Conservation (phyloP, 2,797 vertebrate species). For the Labeo calbasu region DNA sequence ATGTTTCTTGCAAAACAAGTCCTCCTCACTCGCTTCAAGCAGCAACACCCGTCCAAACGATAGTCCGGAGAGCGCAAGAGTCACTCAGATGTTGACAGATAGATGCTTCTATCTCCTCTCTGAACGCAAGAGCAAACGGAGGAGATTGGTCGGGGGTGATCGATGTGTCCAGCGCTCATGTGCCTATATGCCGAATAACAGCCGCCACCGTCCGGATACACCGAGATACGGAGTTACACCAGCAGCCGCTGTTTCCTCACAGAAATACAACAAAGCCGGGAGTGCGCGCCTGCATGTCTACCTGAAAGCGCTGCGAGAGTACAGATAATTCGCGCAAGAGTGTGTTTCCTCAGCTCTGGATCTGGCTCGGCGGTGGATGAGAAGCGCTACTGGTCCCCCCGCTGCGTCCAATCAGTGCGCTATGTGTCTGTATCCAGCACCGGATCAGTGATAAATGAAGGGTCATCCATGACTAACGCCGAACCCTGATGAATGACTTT, state of each 20-base stretch:
- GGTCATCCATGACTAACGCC: constrained; percentile 80
- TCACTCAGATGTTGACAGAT: constrained; percentile 38
- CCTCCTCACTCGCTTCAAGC: constrained; percentile 34
- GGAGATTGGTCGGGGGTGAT: constrained; percentile 36
- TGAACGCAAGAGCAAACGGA: constrained; percentile 20
- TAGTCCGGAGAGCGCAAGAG: constrained; percentile 50
- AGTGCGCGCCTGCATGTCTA: constrained; percentile 25
- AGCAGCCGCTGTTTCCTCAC: constrained; percentile 41
- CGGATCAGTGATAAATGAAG: constrained; percentile 75
- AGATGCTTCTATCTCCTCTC: constrained; percentile 34
- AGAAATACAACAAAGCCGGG: constrained; percentile 35
- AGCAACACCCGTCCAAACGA: constrained; percentile 41
- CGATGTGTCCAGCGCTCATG: constrained; percentile 55
- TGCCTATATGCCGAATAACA: constrained; percentile 65
- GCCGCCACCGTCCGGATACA: constrained; percentile 61
- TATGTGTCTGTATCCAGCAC: constrained; percentile 60
- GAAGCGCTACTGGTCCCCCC: constrained; percentile 71
- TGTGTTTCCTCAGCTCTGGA: constrained; percentile 42
- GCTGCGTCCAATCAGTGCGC: constrained; percentile 81
- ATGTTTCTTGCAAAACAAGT: constrained; percentile 47
- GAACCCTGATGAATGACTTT: constrained; percentile 77
- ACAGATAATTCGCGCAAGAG: constrained; percentile 26
- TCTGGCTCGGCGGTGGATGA: constrained; percentile 60
- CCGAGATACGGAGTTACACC: constrained; percentile 62
- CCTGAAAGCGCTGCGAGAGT: constrained; percentile 22